Evolutionary conservation across 2,113 vertebrate species (phyloP), one percentile per base, ranked within the genome.

Genomic region (Phoxinus phoxinus): DNA sequence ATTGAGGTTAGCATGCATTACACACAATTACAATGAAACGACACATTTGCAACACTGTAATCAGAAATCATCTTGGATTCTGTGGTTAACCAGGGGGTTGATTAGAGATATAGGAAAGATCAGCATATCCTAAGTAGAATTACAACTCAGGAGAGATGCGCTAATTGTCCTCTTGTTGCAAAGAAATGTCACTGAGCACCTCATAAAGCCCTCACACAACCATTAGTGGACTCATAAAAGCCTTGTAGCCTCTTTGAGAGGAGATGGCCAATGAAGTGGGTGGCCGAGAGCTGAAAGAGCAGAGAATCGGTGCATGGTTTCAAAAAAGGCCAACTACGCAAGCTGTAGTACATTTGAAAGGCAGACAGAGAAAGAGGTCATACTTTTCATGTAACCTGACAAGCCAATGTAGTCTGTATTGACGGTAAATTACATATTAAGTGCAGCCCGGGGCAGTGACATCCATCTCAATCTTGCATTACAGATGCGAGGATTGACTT

Each of bases 81-180:
- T 41, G 12, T 17, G 53, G 25, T 46, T 25, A 25, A 56, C 25
- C 58, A 23, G 9, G 13, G 25, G 65, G n/a, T 74, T 83, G 76
- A 88, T 81, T 56, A 84, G 27, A 61, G 81, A 46, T 69, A 17
- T 81, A 72, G 21, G 35, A 4, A 27, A 56, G 41, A 76, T 63
- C 61, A 6, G 41, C 61, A 17, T 46, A 6, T 44, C 84, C 77
- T 19, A 41, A 21, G 53, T 0, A 61, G 53, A 85, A 76, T 74
- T 59, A 67, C 32, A 84, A 81, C 75, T 51, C 23, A 75, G 44
- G 25, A 69, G 58, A 59, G 69, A 81, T 73, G 6, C 21, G 32
- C 3, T 88, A 88, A 86, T 88, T 81, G 67, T 84, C 46, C 19
- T 37, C 59, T 84, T 79, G 73, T 69, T 30, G 25, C 23, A 51